Percentiles rank a stretch among this genome's conserved stretches.
phyloP scores from a whole-genome alignment of 2,113 vertebrate genomes.

The Corythornis madagascariensis region DNA sequence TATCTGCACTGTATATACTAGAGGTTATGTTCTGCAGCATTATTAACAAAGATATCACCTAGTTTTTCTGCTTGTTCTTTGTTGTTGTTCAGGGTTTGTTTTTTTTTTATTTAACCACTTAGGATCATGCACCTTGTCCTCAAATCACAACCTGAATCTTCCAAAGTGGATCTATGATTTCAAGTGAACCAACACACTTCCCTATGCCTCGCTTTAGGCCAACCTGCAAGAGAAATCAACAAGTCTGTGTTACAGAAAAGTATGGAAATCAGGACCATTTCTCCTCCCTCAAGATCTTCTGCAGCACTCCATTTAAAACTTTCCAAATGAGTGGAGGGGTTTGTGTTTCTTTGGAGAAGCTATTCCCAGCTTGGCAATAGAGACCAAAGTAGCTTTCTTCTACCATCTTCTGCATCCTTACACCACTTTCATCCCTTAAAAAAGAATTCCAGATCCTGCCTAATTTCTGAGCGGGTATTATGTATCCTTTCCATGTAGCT shows the following conservation, averaged over 20 bases:
- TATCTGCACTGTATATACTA: not conserved
- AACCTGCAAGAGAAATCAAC: not conserved
- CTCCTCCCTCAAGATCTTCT: not conserved
- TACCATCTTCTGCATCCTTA: not conserved
- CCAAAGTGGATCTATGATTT: not conserved
- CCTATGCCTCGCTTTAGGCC: not conserved
- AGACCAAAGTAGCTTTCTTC: not conserved
- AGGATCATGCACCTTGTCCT: not conserved
- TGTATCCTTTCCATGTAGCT: not conserved
- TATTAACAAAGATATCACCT: not conserved
- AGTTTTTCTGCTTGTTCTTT: not conserved
- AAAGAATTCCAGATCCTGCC: not conserved
- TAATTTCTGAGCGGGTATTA: not conserved
- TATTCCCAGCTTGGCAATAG: not conserved
- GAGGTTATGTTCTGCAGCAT: not conserved
- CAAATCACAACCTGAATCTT: not conserved
- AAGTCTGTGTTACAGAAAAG: not conserved
- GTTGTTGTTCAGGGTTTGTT: not conserved
- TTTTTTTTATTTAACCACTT: not conserved
- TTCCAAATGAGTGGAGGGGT: not conserved
- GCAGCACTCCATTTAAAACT: not conserved
- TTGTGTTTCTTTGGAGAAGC: not conserved
- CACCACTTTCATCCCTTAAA: not conserved
- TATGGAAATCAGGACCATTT: not conserved
- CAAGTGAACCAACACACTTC: not conserved